Evolutionary conservation across 1,140 invertebrate genomes (phyloP).

Genomic region (Proctacanthus coquilletti): DNA sequence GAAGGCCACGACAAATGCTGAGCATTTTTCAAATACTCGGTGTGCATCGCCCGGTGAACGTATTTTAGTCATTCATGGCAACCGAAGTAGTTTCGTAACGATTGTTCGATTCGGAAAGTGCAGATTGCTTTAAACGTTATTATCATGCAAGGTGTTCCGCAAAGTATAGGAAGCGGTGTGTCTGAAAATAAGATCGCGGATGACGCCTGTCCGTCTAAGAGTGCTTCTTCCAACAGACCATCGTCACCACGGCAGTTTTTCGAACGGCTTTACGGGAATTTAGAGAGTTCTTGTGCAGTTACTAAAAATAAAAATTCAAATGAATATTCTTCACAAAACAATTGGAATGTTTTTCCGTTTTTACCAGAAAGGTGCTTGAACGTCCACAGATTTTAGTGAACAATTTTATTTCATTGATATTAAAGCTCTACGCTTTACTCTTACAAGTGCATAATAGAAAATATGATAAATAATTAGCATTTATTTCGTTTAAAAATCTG

Average conservation of each 20-base stretch:
- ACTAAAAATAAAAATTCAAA: background rate
- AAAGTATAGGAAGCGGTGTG: no score
- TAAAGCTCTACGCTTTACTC: background rate
- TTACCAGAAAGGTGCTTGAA: background rate
- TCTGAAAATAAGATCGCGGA: no score
- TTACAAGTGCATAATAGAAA: background rate
- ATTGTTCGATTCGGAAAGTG: no score
- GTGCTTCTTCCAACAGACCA: no score
- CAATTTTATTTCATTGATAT: background rate
- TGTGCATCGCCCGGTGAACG: no score
- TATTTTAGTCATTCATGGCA: no score
- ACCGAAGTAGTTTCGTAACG: no score
- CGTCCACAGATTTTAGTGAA: background rate
- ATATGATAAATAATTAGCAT: background rate
- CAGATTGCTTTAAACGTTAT: no score
- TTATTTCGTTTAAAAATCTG: background rate
- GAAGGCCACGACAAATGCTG: no score
- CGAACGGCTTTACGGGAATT: conserved; percentile 35
- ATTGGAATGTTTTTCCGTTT: background rate
- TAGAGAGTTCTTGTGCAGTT: conserved; percentile 19
- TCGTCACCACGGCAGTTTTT: conserved; percentile 39
- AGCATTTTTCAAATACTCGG: no score
- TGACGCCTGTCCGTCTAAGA: no score
- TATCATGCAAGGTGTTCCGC: no score
- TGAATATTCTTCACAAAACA: background rate